These are phyloP conservation scores for Neodiprion virginianus DNA, from an alignment of 1,140 invertebrate genomes.

Conservation along the genomic window DNA sequence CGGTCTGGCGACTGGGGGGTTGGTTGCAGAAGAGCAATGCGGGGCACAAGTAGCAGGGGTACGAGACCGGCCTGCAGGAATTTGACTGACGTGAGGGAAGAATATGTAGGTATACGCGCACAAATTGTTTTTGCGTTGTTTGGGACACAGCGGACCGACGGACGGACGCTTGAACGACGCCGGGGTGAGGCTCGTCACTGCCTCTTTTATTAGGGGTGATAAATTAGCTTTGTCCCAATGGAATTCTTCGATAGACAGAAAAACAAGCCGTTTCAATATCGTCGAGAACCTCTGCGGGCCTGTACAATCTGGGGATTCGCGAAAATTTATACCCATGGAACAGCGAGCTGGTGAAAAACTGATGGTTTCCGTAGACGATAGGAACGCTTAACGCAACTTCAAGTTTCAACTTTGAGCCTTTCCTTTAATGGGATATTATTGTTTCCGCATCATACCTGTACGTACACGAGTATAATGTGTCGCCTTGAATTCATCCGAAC, in stretches of 20 bases:
- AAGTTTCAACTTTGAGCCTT: no score
- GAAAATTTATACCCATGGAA: no score
- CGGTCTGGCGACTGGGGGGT: constrained; percentile 28
- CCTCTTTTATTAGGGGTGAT: constrained; percentile 41
- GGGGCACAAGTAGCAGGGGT: neutral
- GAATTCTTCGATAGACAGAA: constrained; percentile 4
- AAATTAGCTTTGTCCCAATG: constrained; percentile 34
- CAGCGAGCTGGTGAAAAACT: no score
- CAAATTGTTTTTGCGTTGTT: constrained; percentile 14
- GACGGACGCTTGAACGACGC: neutral
- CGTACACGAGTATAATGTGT: no score
- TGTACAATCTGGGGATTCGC: no score
- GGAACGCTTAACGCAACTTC: no score
- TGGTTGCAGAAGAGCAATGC: neutral
- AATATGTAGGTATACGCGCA: neutral
- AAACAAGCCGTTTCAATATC: neutral
- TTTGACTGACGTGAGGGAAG: constrained; percentile 6
- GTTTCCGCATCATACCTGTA: no score
- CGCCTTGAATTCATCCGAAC: no score
- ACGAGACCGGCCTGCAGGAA: neutral
- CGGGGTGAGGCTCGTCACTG: constrained; percentile 40
- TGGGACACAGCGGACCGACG: neutral
- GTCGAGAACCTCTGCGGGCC: no score
- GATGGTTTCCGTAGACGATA: no score
- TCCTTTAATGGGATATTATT: no score